Conservation (phyloP, 2,888 invertebrate genomes). For the Leistus spinibarbis region DNA sequence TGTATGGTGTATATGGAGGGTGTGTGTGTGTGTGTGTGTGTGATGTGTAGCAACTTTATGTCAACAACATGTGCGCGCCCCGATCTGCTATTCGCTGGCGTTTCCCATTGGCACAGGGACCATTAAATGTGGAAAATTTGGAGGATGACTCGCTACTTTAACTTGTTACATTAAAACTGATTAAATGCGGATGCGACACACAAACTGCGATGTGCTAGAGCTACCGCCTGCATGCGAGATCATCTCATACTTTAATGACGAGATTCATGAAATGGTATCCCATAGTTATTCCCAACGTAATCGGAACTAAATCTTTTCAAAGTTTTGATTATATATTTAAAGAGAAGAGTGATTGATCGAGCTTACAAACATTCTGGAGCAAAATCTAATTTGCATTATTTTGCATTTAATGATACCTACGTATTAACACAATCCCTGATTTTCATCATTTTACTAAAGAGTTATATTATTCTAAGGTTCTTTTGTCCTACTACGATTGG, state of each 20-base stretch:
- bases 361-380: too few relatives aligned
- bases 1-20: background rate
- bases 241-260: background rate
- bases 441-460: too few relatives aligned
- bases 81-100: background rate
- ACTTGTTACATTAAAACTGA: background rate
- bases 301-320: background rate
- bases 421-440: too few relatives aligned
- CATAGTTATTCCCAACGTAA: background rate
- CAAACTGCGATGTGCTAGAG: background rate
- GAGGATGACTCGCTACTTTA: background rate
- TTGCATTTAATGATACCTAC: too few relatives aligned
- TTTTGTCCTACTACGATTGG: too few relatives aligned
- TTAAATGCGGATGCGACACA: background rate
- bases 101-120: background rate
- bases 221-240: background rate
- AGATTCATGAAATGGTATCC: background rate
- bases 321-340: too few relatives aligned
- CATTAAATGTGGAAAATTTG: background rate
- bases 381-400: too few relatives aligned
- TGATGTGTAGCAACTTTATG: constrained; percentile 1
- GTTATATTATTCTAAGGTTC: too few relatives aligned
- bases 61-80: background rate
- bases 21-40: too few relatives aligned
- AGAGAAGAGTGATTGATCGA: too few relatives aligned